These are phyloP conservation scores for Ceratoteleas bidentatus DNA, from an alignment of 1,140 invertebrate species.

Conservation along the genomic window DNA sequence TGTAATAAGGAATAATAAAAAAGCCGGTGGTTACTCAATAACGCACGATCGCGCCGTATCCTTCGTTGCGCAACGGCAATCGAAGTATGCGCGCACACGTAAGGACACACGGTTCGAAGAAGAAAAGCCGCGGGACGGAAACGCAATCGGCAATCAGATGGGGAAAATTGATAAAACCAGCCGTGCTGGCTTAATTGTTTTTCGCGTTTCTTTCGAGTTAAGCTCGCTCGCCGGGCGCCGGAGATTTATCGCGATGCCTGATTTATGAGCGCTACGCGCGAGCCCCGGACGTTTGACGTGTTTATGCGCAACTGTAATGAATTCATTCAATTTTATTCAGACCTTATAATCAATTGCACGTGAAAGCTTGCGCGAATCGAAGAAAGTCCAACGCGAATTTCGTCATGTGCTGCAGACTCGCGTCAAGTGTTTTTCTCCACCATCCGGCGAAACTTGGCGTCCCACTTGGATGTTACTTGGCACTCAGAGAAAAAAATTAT, in stretches of 20 bases:
- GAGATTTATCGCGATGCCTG: conserved; percentile 51
- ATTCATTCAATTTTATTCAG: conserved; percentile 29
- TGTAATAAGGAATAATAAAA: conserved; percentile 51
- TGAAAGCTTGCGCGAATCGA: not conserved
- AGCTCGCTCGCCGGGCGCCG: conserved; percentile 13
- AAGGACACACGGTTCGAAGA: conserved; percentile 1
- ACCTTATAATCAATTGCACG: conserved; percentile 5
- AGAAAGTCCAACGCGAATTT: too few species aligned
- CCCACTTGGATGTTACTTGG: too few species aligned
- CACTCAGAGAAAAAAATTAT: too few species aligned
- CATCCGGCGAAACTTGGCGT: too few species aligned
- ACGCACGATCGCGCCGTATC: conserved; percentile 48
- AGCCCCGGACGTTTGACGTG: conserved; percentile 8
- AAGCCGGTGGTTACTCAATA: conserved; percentile 49
- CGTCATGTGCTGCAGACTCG: too few species aligned
- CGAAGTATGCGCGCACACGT: not conserved
- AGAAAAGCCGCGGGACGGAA: conserved; percentile 27
- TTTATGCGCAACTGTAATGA: conserved; percentile 21
- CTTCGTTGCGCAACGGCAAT: conserved; percentile 47
- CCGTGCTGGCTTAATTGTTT: conserved; percentile 41
- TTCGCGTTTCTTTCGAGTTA: conserved; percentile 14
- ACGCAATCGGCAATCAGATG: conserved; percentile 32
- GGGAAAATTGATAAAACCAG: conserved; percentile 48
- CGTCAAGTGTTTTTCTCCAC: too few species aligned
- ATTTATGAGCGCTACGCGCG: conserved; percentile 34